phyloP scores from a whole-genome alignment of 1,140 invertebrate species.

The Scaptomyza pallida region DNA sequence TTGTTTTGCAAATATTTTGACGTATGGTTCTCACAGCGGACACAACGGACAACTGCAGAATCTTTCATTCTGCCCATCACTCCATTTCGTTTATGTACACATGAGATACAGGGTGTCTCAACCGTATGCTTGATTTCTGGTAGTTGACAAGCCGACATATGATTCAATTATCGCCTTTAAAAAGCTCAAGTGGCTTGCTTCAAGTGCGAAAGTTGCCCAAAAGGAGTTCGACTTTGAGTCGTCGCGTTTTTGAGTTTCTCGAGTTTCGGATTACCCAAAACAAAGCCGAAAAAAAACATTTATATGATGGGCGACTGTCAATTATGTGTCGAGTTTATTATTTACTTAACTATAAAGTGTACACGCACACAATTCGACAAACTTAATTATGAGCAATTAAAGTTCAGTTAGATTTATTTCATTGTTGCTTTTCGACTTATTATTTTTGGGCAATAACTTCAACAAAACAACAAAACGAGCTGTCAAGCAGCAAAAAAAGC shows the following conservation, averaged over 20 bases:
- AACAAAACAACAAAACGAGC: slow-evolving; percentile 17
- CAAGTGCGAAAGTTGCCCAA: slow-evolving; percentile 70
- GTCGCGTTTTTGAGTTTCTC: slow-evolving; percentile 29
- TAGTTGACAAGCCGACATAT: slow-evolving; percentile 58
- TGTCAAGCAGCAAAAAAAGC: slow-evolving; percentile 14
- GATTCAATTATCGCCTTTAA: slow-evolving; percentile 63
- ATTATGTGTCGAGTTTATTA: slow-evolving; percentile 64
- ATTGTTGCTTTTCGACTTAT: slow-evolving; percentile 15
- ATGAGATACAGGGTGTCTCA: slow-evolving; percentile 50
- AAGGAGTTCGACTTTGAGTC: slow-evolving; percentile 28
- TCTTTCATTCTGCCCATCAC: background rate
- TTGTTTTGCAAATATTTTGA: slow-evolving; percentile 83
- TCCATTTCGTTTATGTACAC: background rate
- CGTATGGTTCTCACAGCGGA: slow-evolving; percentile 48
- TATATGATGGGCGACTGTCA: slow-evolving; percentile 55
- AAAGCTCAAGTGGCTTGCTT: slow-evolving; percentile 34
- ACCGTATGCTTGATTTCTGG: slow-evolving; percentile 24
- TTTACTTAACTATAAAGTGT: slow-evolving; percentile 60
- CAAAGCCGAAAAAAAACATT: slow-evolving; percentile 1
- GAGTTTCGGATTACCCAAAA: slow-evolving; percentile 39
- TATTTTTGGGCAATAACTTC: slow-evolving; percentile 58
- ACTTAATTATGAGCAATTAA: slow-evolving; percentile 80
- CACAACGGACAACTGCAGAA: background rate
- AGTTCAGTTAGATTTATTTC: slow-evolving; percentile 60
- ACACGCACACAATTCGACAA: slow-evolving; percentile 53